Conservation (phyloP, 2,113 vertebrate genomes). For the Amphiprion ocellaris region DNA sequence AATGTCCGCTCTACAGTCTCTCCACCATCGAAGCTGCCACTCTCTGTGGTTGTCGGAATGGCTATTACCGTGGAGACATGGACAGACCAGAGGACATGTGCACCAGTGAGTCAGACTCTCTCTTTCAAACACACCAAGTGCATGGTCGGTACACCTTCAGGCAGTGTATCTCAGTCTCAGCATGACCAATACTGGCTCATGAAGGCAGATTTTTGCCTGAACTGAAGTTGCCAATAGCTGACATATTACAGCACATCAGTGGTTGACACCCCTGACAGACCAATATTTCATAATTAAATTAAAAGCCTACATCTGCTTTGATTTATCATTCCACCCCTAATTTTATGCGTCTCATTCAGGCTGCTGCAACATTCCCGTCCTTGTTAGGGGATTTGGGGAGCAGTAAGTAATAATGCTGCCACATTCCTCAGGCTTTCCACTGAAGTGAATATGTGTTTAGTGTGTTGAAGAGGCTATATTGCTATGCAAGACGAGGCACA, state of each 20-base stretch:
- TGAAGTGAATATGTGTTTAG: slow-evolving; percentile 70
- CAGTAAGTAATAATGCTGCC: slow-evolving; percentile 72
- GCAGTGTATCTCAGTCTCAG: not conserved
- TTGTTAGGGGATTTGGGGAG: slow-evolving; percentile 72
- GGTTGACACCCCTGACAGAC: slow-evolving; percentile 4
- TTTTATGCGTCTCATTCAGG: slow-evolving; percentile 52
- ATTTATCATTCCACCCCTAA: slow-evolving; percentile 54
- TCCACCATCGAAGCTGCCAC: slow-evolving; percentile 92
- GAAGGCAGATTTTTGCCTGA: not conserved
- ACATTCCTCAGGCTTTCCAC: slow-evolving; percentile 64
- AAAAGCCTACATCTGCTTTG: slow-evolving; percentile 53
- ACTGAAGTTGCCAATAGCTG: slow-evolving; percentile 1
- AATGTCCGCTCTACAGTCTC: slow-evolving; percentile 94
- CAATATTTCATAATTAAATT: slow-evolving; percentile 57
- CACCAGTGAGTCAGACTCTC: slow-evolving; percentile 91
- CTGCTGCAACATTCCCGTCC: slow-evolving; percentile 36
- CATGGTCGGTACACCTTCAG: not conserved
- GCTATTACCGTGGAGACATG: slow-evolving; percentile 94
- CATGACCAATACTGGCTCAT: not conserved
- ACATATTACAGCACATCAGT: slow-evolving; percentile 5
- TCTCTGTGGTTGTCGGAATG: slow-evolving; percentile 93
- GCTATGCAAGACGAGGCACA: slow-evolving; percentile 66
- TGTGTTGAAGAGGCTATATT: slow-evolving; percentile 67
- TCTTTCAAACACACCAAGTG: slow-evolving; percentile 17
- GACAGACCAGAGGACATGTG: slow-evolving; percentile 91